Conservation (phyloP, 2,888 invertebrate genomes). For the Drosophila anomelani region DNA sequence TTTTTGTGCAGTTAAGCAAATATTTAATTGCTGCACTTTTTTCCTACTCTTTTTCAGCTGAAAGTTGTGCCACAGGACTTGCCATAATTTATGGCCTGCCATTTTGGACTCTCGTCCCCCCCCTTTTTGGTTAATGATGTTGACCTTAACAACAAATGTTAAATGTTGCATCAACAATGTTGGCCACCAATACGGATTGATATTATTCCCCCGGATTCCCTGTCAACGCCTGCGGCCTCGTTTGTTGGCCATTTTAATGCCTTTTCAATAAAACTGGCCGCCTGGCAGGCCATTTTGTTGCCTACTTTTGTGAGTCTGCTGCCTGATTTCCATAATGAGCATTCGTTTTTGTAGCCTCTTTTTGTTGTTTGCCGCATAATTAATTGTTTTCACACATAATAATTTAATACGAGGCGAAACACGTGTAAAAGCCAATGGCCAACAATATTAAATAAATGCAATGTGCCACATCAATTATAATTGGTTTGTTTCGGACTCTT, state of each 20-base stretch:
- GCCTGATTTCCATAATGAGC: slow-evolving; percentile 73
- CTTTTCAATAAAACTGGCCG: slow-evolving; percentile 64
- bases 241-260: slow-evolving; percentile 71
- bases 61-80: slow-evolving; percentile 71
- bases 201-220: not conserved
- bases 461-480: slow-evolving; percentile 56
- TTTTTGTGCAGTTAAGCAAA: slow-evolving; percentile 80
- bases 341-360: slow-evolving; percentile 5
- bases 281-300: slow-evolving; percentile 45
- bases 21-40: slow-evolving; percentile 84
- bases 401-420: slow-evolving; percentile 75
- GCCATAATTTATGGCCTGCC: slow-evolving; percentile 84
- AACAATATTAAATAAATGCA: slow-evolving; percentile 74
- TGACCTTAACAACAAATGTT: slow-evolving; percentile 76
- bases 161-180: slow-evolving; percentile 56
- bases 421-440: slow-evolving; percentile 65
- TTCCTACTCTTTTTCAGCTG: slow-evolving; percentile 39
- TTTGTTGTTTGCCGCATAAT: slow-evolving; percentile 69
- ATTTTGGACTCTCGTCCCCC: slow-evolving; percentile 64
- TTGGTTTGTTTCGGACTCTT: slow-evolving; percentile 38
- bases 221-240: slow-evolving; percentile 48
- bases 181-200: slow-evolving; percentile 51
- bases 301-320: slow-evolving; percentile 68
- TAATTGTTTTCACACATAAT: slow-evolving; percentile 84
- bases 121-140: slow-evolving; percentile 71